phyloP scores from a whole-genome alignment of 2,888 invertebrate species.

The Drosophila leonis region DNA sequence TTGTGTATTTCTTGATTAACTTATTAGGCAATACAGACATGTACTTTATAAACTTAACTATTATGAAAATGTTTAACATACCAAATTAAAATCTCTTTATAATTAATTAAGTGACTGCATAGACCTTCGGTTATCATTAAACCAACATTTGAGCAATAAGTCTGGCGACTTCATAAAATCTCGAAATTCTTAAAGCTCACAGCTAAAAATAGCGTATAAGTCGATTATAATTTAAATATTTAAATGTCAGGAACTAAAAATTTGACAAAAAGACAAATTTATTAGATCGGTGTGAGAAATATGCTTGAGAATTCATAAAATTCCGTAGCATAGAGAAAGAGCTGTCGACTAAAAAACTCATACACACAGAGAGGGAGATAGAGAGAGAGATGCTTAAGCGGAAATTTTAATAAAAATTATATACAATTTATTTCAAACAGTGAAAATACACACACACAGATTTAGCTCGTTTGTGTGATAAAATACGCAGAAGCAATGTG shows the following conservation, averaged over 20 bases:
- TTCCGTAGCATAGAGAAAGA: constrained; percentile 23
- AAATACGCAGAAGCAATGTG: constrained; percentile 50
- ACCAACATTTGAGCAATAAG: not conserved
- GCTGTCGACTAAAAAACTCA: constrained; percentile 16
- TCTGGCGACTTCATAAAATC: not conserved
- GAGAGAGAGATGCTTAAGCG: constrained; percentile 60
- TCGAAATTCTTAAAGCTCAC: constrained; percentile 21
- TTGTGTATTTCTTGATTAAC: too few relatives aligned
- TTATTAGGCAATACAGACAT: too few relatives aligned
- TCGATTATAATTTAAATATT: constrained; percentile 8
- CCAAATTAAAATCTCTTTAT: not conserved
- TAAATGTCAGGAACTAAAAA: constrained; percentile 37
- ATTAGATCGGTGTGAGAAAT: constrained; percentile 42
- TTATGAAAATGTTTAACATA: not conserved
- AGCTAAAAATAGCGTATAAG: constrained; percentile 34
- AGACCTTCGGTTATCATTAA: constrained; percentile 10
- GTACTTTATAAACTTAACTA: not conserved
- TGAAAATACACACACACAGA: constrained; percentile 35
- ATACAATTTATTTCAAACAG: constrained; percentile 78
- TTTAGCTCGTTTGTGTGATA: constrained; percentile 32
- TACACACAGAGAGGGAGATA: not conserved
- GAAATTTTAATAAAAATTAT: constrained; percentile 80
- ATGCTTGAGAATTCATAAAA: constrained; percentile 46
- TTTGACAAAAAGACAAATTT: constrained; percentile 27
- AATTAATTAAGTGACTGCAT: not conserved